Conservation (phyloP, 2,797 vertebrate genomes). For the Oryzias sinensis region DNA sequence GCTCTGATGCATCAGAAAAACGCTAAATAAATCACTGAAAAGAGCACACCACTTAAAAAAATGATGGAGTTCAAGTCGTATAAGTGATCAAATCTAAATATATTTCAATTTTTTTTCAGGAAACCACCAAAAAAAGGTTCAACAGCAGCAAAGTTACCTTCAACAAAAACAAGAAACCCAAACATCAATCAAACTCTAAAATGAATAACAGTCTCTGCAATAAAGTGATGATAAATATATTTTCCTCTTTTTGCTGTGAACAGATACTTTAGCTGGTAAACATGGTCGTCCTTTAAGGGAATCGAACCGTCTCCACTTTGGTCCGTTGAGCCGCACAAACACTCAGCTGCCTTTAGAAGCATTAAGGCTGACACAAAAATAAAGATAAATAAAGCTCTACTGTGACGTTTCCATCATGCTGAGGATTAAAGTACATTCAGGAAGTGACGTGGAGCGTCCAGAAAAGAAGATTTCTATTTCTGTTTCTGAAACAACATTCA, state of each 20-base stretch:
- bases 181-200: too few species aligned
- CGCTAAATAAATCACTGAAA: too few species aligned
- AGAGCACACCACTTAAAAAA: too few species aligned
- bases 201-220: too few species aligned
- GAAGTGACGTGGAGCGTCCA: neutral
- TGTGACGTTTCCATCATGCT: constrained; percentile 21
- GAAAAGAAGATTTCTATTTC: constrained; percentile 12
- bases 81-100: too few species aligned
- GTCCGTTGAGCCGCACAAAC: constrained; percentile 33
- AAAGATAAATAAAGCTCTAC: constrained; percentile 13
- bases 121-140: too few species aligned
- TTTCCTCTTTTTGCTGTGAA: neutral
- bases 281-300: neutral
- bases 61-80: too few species aligned
- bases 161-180: too few species aligned
- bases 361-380: neutral
- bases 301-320: constrained; percentile 27
- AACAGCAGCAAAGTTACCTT: too few species aligned
- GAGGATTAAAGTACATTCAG: constrained; percentile 45
- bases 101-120: too few species aligned
- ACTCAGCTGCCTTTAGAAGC: constrained; percentile 44
- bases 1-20: too few species aligned
- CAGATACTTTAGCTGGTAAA: constrained; percentile 6
- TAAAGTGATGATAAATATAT: too few species aligned
- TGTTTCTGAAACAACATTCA: neutral